Evolutionary conservation across 2,888 invertebrate genomes (phyloP).

Genomic region (Apoderus coryli): DNA sequence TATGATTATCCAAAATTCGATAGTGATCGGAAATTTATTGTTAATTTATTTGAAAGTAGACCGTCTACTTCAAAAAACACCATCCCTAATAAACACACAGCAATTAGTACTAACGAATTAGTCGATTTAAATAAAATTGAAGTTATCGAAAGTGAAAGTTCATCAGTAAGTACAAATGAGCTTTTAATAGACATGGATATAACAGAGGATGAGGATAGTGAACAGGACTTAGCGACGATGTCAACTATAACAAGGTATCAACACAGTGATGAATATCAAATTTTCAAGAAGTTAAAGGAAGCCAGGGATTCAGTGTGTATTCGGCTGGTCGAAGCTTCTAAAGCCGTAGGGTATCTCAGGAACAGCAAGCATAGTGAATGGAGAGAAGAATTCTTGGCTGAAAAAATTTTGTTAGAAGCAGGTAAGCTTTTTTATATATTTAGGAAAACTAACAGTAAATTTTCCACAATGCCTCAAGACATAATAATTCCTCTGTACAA

Average conservation of each 20-base stretch:
- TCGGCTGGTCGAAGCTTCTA: slow-evolving; percentile 25
- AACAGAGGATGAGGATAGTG: too few species aligned
- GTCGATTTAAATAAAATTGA: too few species aligned
- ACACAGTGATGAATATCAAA: slow-evolving; percentile 6
- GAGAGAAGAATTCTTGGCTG: slow-evolving; percentile 22
- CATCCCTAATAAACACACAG: not conserved
- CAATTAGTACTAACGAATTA: not conserved
- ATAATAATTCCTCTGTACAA: too few species aligned
- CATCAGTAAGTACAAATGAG: too few species aligned
- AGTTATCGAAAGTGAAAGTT: not conserved
- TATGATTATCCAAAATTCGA: too few species aligned
- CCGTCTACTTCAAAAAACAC: not conserved
- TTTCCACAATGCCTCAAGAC: too few species aligned
- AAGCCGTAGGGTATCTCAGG: slow-evolving; percentile 19
- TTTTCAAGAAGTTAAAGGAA: slow-evolving; percentile 14
- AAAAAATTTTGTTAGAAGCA: slow-evolving; percentile 24
- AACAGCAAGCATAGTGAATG: slow-evolving; percentile 16
- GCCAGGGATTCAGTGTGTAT: slow-evolving; percentile 23
- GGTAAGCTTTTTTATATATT: slow-evolving; percentile 21
- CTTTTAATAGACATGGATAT: too few species aligned
- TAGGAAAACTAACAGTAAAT: too few species aligned
- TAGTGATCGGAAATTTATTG: too few species aligned
- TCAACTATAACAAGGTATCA: too few species aligned
- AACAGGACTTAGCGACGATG: too few species aligned
- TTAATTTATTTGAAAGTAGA: slow-evolving; percentile 1